A percentile compares a stretch with the other conserved stretches of the same genome.
Evolutionary conservation across 1,140 invertebrate species (phyloP).

Genomic region (Phymorhynchus buccinoides): DNA sequence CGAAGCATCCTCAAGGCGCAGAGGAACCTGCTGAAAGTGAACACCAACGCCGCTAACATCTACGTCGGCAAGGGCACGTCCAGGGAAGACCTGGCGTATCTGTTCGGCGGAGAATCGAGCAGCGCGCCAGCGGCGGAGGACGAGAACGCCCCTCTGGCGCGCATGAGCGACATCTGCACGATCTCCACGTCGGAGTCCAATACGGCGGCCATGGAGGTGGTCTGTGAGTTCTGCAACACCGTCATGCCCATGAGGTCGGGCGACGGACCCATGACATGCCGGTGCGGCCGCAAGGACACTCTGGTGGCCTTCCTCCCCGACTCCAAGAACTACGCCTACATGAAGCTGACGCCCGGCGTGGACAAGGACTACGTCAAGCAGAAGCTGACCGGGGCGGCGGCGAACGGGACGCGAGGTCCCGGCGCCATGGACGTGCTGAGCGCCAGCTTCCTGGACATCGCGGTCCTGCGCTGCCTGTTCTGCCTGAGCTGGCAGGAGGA

Average conservation of each 20-base stretch:
- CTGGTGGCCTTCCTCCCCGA: slow-evolving; percentile 58
- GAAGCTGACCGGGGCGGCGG: slow-evolving; percentile 65
- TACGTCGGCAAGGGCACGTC: slow-evolving; percentile 72
- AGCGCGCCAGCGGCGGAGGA: slow-evolving; percentile 52
- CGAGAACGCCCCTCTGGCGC: slow-evolving; percentile 64
- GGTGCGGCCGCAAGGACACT: slow-evolving; percentile 66
- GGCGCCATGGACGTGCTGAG: slow-evolving; percentile 66
- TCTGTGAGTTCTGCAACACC: slow-evolving; percentile 72
- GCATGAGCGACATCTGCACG: slow-evolving; percentile 71
- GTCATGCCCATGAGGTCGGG: slow-evolving; percentile 54
- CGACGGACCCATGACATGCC: slow-evolving; percentile 56
- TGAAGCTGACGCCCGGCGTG: slow-evolving; percentile 60
- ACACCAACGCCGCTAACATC: slow-evolving; percentile 72
- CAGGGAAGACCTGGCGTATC: slow-evolving; percentile 65
- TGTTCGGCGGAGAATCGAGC: slow-evolving; percentile 53
- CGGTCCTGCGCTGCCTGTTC: slow-evolving; percentile 95
- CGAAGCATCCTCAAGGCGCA: slow-evolving; percentile 69
- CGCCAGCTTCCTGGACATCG: slow-evolving; percentile 95
- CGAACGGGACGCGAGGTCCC: slow-evolving; percentile 59
- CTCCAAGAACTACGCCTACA: slow-evolving; percentile 55
- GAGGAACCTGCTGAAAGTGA: slow-evolving; percentile 65
- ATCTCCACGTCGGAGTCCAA: slow-evolving; percentile 64
- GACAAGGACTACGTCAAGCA: slow-evolving; percentile 69
- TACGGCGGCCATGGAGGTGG: slow-evolving; percentile 64
- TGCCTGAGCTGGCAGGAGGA: slow-evolving; percentile 98